Base-by-base conservation (phyloP, 2,113 vertebrate genomes). In the Ciconia boyciana region DNA sequence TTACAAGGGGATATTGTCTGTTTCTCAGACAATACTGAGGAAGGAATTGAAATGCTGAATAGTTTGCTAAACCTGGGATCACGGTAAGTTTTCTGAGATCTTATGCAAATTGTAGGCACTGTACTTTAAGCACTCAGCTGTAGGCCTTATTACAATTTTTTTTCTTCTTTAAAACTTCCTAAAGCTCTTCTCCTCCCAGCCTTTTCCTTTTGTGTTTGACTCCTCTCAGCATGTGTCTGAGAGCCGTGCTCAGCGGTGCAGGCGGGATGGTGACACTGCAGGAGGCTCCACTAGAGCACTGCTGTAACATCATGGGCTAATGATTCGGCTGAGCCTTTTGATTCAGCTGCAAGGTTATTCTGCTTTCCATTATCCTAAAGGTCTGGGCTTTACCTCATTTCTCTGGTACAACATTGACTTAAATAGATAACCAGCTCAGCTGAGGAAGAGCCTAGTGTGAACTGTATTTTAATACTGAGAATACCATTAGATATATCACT, bases 301-400 rank as follows among this genome's bases (percentile, higher is more conserved):
- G 64, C 41, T 91, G 22, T 76, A 95, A 86, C 90, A 89, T 95
- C 75, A 34, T 6, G 72, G 93, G 72, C 83, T 97, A 96, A 96
- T 92, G 95, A 96, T 90, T 89, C 32, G 17, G 32, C 69, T 80
- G 75, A 94, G 79, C 81, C 57, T 90, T 88, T 76, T 92, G 94
- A 95, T 94, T 96, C 93, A 96, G 39, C 85, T 62, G 46, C 74
- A 83, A 83, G 80, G 85, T 96, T 93, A 49, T 86, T 87, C 77
- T 83, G 74, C 60, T 96, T 92, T 90, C 65, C 62, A 26, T 86
- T 96, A 84, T 90, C 52, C 48, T 88, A 39, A 89, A 90, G 70
- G 75, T 81, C 76, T 93, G n/a, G n/a, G 44, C 41, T 93, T 96
- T 92, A 48, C 54, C 80, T 91, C 18, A 13, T 92, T 89, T 87